phyloP scores from a whole-genome alignment of 2,797 vertebrate species.

The Lepidocolaptes lacrymiger region DNA sequence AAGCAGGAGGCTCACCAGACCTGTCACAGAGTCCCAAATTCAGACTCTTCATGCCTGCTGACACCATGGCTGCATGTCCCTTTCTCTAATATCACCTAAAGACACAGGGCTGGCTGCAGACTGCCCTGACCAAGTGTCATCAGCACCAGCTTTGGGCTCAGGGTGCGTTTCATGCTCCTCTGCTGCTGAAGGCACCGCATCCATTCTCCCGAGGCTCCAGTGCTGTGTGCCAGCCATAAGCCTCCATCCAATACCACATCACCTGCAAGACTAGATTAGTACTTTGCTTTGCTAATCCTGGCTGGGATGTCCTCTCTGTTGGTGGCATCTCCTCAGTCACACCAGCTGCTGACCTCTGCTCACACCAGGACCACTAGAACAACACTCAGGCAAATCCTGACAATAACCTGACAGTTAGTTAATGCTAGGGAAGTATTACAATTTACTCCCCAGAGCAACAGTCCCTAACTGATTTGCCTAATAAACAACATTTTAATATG shows the following conservation, averaged over 20 bases:
- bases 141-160: rapidly evolving
- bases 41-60: neutral
- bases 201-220: rapidly evolving
- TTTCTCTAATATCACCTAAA: neutral
- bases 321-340: neutral
- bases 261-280: neutral
- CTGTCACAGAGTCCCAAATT: neutral
- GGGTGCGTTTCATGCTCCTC: rapidly evolving
- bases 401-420: neutral
- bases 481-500: neutral
- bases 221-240: rapidly evolving
- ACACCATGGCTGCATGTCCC: rapidly evolving
- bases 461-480: neutral
- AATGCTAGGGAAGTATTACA: neutral
- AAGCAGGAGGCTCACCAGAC: neutral
- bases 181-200: neutral
- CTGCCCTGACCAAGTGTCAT: neutral
- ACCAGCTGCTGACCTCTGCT: neutral
- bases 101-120: neutral
- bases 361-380: neutral
- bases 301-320: neutral
- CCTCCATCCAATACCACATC: rapidly evolving
- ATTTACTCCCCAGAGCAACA: neutral
- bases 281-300: neutral
- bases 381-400: rapidly evolving